Percentiles rank a stretch among this genome's conserved stretches.
Evolutionary conservation across 64 coral and sea anemone species (phyloP).

Genomic region (Dendrophyllia cribrosa): DNA sequence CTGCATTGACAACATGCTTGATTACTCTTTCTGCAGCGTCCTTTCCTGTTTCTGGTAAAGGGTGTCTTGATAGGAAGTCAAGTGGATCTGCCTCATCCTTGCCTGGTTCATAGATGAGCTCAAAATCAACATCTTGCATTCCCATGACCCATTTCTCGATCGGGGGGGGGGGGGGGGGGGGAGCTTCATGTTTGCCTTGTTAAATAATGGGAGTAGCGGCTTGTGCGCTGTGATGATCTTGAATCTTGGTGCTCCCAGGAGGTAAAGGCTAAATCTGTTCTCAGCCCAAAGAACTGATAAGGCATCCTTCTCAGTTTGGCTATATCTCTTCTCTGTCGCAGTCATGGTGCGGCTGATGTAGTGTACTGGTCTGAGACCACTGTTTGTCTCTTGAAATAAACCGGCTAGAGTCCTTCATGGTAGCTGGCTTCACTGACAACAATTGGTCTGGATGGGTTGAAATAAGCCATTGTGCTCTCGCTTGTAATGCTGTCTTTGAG

Average conservation of each 20-base stretch:
- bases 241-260: slow-evolving; percentile 46
- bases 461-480: slow-evolving; percentile 43
- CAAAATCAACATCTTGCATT: too few relatives aligned
- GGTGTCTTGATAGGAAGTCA: slow-evolving; percentile 53
- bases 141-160: slow-evolving; percentile 66
- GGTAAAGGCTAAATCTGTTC: slow-evolving; percentile 60
- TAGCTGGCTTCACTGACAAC: slow-evolving; percentile 57
- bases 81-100: slow-evolving; percentile 54
- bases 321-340: slow-evolving; percentile 42
- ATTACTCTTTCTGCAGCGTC: slow-evolving; percentile 37
- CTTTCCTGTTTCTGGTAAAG: slow-evolving; percentile 29
- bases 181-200: slow-evolving; percentile 49
- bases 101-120: too few relatives aligned
- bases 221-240: slow-evolving; percentile 63
- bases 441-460: slow-evolving; percentile 52
- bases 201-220: slow-evolving; percentile 37
- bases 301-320: too few relatives aligned
- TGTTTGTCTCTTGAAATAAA: slow-evolving; percentile 42
- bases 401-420: slow-evolving; percentile 34
- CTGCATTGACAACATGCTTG: too few relatives aligned
- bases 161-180: too few relatives aligned
- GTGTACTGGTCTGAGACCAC: slow-evolving; percentile 51
- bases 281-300: too few relatives aligned
- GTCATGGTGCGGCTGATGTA: slow-evolving; percentile 64
- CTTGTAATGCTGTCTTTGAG: neutral